Base-by-base conservation (phyloP, 2,888 invertebrate species). In the Mesorhabditis sp. region DNA sequence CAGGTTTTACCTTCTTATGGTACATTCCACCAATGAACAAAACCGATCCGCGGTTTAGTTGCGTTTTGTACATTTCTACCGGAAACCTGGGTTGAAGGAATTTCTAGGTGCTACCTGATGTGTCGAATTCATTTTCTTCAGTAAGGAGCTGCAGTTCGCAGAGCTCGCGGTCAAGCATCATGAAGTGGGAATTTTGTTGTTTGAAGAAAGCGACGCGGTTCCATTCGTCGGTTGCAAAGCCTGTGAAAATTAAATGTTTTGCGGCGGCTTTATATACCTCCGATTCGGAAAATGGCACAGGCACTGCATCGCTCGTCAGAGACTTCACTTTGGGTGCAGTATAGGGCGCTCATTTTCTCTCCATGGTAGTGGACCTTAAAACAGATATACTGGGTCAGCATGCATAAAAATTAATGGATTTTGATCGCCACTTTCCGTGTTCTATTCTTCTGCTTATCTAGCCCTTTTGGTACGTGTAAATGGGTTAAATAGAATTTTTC, bases 1-100 rank as follows among this genome's bases (percentile, higher is more conserved):
- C 76, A 4, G 72, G 67, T 43, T 72, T 67, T 50, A 76, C 76
- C 67, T 76, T 78, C 61, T 78, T 75, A 66, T 76, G 73, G 70
- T 72, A 78, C 4, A 74, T 78, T 28, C 77, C 77, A 15, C 77
- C 77, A 6, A 78, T 63, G 65, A 78, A 78, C 3, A 78, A 65
- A 10, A 75, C 77, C 4, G 71, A 67, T 15, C 74, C 76, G 7
- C 72, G 72, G n/a, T 70, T 67, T 4, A 76, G 50, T 10, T 70
- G 68, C 2, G 77, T 75, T 43, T 76, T 69, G 0, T 75, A 68
- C 50, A 76, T 76, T 15, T 74, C 74, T 67, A 75, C 76, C 10
- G 70, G 67, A 45, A 75, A 43, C 13, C 7, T 43, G 7, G 10
- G 10, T 50, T 69, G 28, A 15, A 6, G n/a, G 43, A 65, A 65